A percentile compares a stretch with the other conserved stretches of the same genome.
Conservation (phyloP, 2,113 vertebrate genomes). For the Cyphomyrus discorhynchus region DNA sequence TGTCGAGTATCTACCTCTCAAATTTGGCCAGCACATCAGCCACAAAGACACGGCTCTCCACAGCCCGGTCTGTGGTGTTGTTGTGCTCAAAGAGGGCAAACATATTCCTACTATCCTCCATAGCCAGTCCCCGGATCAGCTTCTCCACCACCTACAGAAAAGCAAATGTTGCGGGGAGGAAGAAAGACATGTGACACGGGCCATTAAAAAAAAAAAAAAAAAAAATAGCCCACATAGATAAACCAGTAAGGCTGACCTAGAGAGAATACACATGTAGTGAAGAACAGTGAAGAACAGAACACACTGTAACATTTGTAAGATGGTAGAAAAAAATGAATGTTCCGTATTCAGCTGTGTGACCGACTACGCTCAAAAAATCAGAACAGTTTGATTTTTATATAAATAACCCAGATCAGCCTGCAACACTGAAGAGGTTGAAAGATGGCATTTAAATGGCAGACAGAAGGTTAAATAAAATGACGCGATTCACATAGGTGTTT, state of each 20-base stretch:
- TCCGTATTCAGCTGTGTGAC: background rate
- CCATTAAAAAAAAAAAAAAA: background rate
- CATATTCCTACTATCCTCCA: constrained; percentile 97
- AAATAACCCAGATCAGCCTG: background rate
- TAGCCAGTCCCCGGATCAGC: constrained; percentile 88
- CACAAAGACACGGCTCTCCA: constrained; percentile 91
- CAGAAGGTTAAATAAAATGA: background rate
- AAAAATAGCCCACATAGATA: background rate
- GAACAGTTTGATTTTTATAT: background rate
- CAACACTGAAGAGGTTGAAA: background rate
- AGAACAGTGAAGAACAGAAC: background rate
- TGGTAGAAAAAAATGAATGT: background rate
- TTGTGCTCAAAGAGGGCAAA: constrained; percentile 96
- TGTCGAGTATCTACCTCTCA: constrained; percentile 67
- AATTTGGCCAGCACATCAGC: constrained; percentile 93
- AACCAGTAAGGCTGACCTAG: background rate
- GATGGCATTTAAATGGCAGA: background rate
- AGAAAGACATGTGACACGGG: background rate
- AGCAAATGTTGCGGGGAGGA: background rate
- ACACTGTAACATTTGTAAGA: background rate
- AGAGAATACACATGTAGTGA: background rate
- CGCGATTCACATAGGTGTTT: background rate
- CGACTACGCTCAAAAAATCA: background rate
- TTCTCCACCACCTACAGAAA: constrained; percentile 88
- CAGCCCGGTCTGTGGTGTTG: constrained; percentile 74